Conservation (phyloP, 2,113 vertebrate genomes). For the Axis porcinus region DNA sequence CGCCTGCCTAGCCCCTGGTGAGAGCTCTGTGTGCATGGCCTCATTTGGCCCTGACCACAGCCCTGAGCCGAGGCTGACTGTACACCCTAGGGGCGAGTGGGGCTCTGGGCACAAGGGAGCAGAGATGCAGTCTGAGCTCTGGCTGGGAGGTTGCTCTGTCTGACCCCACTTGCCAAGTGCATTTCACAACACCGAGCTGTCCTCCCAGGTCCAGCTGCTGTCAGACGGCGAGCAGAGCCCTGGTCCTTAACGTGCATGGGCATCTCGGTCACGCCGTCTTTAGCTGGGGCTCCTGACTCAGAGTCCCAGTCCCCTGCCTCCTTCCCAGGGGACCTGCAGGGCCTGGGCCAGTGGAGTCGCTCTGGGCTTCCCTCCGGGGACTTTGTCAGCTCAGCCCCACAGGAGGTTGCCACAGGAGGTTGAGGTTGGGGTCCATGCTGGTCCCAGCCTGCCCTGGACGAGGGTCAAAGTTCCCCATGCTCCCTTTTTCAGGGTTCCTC, state of each 20-base stretch:
- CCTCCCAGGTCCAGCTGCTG: background rate
- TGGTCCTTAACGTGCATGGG: fast-evolving
- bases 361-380: background rate
- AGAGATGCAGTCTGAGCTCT: fast-evolving
- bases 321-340: too few species aligned
- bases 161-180: background rate
- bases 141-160: background rate
- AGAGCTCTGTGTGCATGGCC: background rate
- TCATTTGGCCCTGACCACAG: fast-evolving
- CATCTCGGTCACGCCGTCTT: fast-evolving
- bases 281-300: background rate
- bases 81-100: fast-evolving
- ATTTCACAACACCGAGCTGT: fast-evolving
- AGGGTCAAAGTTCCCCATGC: background rate
- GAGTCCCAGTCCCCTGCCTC: fast-evolving
- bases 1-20: fast-evolving
- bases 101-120: fast-evolving
- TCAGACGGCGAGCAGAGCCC: fast-evolving
- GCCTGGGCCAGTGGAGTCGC: fast-evolving
- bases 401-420: background rate
- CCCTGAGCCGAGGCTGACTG: fast-evolving
- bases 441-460: fast-evolving
- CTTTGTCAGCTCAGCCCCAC: fast-evolving
- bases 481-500: background rate
- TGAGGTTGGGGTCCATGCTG: fast-evolving